Evolutionary conservation across 2,113 vertebrate genomes (phyloP), one percentile per base, ranked within the genome.

Genomic region (Meles meles): DNA sequence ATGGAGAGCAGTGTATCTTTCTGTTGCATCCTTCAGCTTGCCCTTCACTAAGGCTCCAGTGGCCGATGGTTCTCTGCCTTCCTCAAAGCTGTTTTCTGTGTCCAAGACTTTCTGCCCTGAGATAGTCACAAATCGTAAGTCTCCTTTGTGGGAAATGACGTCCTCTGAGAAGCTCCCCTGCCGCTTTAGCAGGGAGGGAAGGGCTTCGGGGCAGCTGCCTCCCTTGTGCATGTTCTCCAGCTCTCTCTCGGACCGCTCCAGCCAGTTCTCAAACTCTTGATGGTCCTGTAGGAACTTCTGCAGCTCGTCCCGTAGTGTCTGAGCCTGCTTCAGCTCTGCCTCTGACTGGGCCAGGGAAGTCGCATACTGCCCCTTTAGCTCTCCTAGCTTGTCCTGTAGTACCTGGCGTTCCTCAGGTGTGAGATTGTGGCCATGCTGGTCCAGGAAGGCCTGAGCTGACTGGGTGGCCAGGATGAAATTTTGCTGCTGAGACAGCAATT

Each of bases 81-180:
- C 98, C 49, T 96, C 98, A 87, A 99, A 99, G 2, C 95, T 97
- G 90, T 94, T 98, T 92, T 98, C 98, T 0, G 98, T 99, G 80
- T 99, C 99, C 94, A 99, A 98, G 47, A 99, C 99, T 97, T 99
- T 99, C 98, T 99, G 99, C 15, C 99, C 99, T 0, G 99, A 99
- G 98, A 99, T 99, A 92, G 99, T 99, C 12, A 99, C 99, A 14
- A 99, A 99, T 47, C 99, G 99, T 98, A 99, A 98, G 98, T 99
- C 99, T 0, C 99, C 99, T 97, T 99, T 99, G 99, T 99, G 99
- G 95, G 99, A 99, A 98, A 99, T 99, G 0, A 99, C 99, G 0
- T 99, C 99, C 93, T 99, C 99, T 0, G 99, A 99, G 96, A 99
- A 99, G 96, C 98, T 98, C 2, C 98, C 97, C 93, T 99, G 99